Evolutionary conservation across 2,888 invertebrate species (phyloP), one percentile per base, ranked within the genome.

Genomic region (Galerucella nymphaeae): DNA sequence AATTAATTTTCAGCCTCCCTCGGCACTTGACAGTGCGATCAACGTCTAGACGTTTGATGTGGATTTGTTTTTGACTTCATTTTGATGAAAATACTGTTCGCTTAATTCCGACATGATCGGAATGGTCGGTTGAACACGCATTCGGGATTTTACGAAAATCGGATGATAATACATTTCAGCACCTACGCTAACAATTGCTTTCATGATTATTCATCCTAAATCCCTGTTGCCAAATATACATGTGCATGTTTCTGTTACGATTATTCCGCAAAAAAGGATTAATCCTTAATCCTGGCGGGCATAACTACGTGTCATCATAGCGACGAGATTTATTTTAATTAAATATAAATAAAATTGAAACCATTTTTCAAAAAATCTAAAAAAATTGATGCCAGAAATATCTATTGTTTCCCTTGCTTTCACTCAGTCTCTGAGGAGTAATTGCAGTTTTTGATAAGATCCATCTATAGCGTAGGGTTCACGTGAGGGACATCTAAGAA

Each of bases 81-180:
- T n/a, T 48, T 48, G 13, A 48, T 48, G 14, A n/a, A 6, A 14
- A 48, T 66, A 58, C 16, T 66, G 58, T 16, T 42, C 57, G 42
- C 57, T 66, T 66, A 58, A 66, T 66, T 58, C 45, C 45, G 20
- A 58, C 45, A 45, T 18, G 42, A 66, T 66, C 42, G 23, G 18
- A 23, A 66, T 14, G 66, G 66, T 23, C 66, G 42, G 23, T 9
- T 58, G 66, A 23, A 66, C 66, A 45, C 58, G 30, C 30, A 38
- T 38, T 38, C 30, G 30, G 58, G 41, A 66, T 66, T 45, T 20
- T 58, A 2, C 20, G 58, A 66, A 58, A 48, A 48, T 48, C 14
- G 14, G 30, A 38, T 38, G 6, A 48, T n/a, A 48, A 48, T 48
- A n/a, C 48, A n/a, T 48, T n/a, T 48, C 8, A 48, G n/a, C 48